phyloP scores from a whole-genome alignment of 92 coral and sea anemone genomes.

The Umimayanthus chanpuru region DNA sequence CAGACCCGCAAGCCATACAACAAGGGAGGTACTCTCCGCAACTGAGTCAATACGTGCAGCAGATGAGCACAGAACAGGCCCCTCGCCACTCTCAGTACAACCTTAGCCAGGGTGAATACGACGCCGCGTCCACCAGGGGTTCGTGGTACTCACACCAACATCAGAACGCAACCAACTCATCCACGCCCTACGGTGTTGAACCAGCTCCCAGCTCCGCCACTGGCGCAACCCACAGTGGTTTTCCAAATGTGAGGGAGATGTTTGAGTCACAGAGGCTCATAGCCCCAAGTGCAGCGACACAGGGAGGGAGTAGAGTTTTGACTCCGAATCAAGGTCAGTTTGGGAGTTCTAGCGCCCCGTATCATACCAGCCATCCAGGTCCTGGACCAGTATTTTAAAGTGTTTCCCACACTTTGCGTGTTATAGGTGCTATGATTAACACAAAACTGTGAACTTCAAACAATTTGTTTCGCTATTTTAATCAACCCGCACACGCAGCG shows the following conservation, averaged over 20 bases:
- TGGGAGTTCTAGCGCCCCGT: conserved; percentile 73
- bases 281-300: conserved; percentile 59
- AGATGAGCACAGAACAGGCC: conserved; percentile 61
- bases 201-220: conserved; percentile 54
- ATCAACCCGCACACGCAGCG: background rate
- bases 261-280: conserved; percentile 95
- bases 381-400: conserved; percentile 47
- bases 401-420: conserved; percentile 28
- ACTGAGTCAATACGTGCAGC: conserved; percentile 79
- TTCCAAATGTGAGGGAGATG: conserved; percentile 99
- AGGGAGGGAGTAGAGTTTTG: conserved; percentile 52
- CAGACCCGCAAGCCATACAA: conserved; percentile 43
- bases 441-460: conserved; percentile 41
- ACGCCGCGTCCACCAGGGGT: conserved; percentile 54
- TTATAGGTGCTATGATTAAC: conserved; percentile 24
- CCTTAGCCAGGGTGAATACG: conserved; percentile 62
- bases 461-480: conserved; percentile 10
- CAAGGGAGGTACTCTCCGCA: conserved; percentile 81
- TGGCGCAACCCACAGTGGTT: conserved; percentile 56
- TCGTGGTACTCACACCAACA: conserved; percentile 68
- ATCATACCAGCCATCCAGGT: conserved; percentile 50
- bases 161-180: conserved; percentile 44
- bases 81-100: conserved; percentile 61
- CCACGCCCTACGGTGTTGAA: conserved; percentile 49
- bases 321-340: conserved; percentile 86